Evolutionary conservation across 2,888 invertebrate genomes (phyloP).

Genomic region (Petrolisthes manimaculis): DNA sequence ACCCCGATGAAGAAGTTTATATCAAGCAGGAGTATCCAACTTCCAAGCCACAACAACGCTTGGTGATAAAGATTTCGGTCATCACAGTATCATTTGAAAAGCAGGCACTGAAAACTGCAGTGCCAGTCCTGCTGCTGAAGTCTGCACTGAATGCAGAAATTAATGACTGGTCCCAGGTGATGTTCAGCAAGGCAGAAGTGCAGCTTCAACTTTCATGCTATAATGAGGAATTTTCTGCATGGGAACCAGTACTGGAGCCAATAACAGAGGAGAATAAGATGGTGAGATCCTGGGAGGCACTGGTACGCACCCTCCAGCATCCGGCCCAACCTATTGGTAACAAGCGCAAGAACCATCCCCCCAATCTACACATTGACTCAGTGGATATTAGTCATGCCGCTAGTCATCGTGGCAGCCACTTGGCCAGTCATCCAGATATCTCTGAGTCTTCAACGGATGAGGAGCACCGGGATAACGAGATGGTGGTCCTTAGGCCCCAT

Average conservation of each 20-base stretch:
- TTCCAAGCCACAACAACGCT: conserved; percentile 73
- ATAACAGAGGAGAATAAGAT: conserved; percentile 77
- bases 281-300: conserved; percentile 81
- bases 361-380: conserved; percentile 37
- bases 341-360: conserved; percentile 24
- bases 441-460: conserved; percentile 54
- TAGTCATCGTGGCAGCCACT: conserved; percentile 37
- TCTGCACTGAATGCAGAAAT: conserved; percentile 76
- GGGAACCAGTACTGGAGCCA: conserved; percentile 89
- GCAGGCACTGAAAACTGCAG: conserved; percentile 71
- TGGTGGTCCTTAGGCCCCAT: conserved; percentile 59
- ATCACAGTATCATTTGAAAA: conserved; percentile 78
- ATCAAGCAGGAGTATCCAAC: conserved; percentile 70
- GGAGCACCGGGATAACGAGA: conserved; percentile 54
- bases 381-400: conserved; percentile 40
- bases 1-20: conserved; percentile 61
- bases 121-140: conserved; percentile 74
- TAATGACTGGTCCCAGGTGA: conserved; percentile 78
- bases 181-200: conserved; percentile 72
- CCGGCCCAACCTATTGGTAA: conserved; percentile 56
- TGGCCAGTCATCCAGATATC: conserved; percentile 36
- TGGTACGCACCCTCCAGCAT: conserved; percentile 67
- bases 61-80: conserved; percentile 74
- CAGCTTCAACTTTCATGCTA: conserved; percentile 76
- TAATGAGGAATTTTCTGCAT: conserved; percentile 79